Evolutionary conservation across 2,888 invertebrate genomes (phyloP), one percentile per base, ranked within the genome.

Genomic region (Epistrophe grossulariae): DNA sequence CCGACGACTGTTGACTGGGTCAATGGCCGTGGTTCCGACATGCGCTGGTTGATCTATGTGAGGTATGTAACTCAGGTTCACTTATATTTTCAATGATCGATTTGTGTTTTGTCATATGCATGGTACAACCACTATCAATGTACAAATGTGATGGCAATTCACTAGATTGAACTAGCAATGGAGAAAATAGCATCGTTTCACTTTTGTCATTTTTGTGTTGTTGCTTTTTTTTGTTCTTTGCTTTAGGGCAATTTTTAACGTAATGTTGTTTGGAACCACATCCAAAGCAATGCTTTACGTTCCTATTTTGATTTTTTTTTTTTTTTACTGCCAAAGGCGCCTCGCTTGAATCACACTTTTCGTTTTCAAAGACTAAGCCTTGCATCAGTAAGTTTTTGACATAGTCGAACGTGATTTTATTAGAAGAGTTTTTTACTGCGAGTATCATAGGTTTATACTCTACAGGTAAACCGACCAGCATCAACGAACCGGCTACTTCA

Each of bases 301-400:
- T 64, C 24, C 24, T 80, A 4, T 28, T 31, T 57, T 80, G 40
- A 1, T 13, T 9, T 72, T 64, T 80, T 60, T 45, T 64, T 7
- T 28, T 48, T 64, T 45, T 45, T 31, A 62, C 19, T 13, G 4
- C 62, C 4, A 62, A 62, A 24, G 62, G 43, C 6, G 79, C 43
- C 57, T 45, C 50, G 24, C 48, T 60, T 50, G 35, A 45, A 31
- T 31, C 45, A 24, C 62, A 43, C 7, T 64, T 64, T 11, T 62
- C 81, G 17, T 8, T 76, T 13, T 82, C 77, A 76, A 78, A 71
- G 24, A 71, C 52, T 45, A 82, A 55, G 31, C 77, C 77, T 17
- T 82, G 70, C 55, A 82, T 17, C 64, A 79, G 17, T 59, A 82
- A 40, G 38, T 82, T 77, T 62, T 82, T 82, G 45, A 82, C 82